Conservation (phyloP, 2,888 invertebrate species). For the Ormyrus thymus region DNA sequence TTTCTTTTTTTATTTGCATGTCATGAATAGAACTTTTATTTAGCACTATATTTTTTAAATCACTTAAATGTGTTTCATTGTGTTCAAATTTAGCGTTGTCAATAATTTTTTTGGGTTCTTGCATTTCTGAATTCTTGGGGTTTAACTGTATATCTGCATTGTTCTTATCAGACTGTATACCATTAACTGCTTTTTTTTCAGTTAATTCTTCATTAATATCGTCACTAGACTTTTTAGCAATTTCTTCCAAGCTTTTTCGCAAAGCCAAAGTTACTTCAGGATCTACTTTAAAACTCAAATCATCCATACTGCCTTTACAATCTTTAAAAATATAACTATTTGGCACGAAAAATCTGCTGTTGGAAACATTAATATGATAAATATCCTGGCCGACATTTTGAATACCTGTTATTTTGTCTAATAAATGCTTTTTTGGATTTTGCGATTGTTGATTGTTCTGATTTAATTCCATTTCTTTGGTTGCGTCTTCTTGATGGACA, state of each 20-base stretch:
- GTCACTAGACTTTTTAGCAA: constrained; percentile 50
- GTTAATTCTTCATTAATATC: too few species aligned
- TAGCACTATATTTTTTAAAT: too few species aligned
- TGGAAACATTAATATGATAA: constrained; percentile 63
- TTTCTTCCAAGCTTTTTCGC: constrained; percentile 60
- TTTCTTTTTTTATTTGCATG: too few species aligned
- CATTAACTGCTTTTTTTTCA: too few species aligned
- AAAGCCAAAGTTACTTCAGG: constrained; percentile 66
- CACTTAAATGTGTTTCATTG: constrained; percentile 11
- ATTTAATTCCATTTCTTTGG: constrained; percentile 15
- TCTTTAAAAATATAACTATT: constrained; percentile 66
- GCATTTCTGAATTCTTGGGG: constrained; percentile 9
- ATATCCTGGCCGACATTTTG: constrained; percentile 59
- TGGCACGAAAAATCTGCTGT: constrained; percentile 69
- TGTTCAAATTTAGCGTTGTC: constrained; percentile 23
- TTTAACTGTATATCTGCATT: too few species aligned
- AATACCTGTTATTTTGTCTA: constrained; percentile 65
- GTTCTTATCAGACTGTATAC: too few species aligned
- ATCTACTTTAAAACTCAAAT: constrained; percentile 68
- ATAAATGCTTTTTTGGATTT: constrained; percentile 54
- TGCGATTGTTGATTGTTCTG: neutral
- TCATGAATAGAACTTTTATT: too few species aligned
- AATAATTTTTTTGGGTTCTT: constrained; percentile 12
- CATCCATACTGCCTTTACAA: constrained; percentile 65
- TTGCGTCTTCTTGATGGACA: constrained; percentile 1